These are phyloP conservation scores for Rhodophaea formosa DNA, from an alignment of 2,888 invertebrate genomes.

Conservation along the genomic window DNA sequence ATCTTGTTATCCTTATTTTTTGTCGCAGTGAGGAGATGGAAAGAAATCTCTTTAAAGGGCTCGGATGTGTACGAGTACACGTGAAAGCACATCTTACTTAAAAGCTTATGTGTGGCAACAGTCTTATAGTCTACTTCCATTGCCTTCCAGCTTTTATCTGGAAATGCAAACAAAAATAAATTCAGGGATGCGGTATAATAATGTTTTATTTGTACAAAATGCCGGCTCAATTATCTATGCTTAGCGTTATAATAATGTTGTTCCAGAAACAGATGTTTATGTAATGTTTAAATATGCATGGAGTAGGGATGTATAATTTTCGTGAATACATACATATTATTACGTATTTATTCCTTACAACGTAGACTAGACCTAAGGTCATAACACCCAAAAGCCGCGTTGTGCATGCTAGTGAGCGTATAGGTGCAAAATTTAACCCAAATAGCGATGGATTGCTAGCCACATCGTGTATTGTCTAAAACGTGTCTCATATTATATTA, in stretches of 20 bases:
- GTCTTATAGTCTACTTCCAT: background rate
- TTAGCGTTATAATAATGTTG: background rate
- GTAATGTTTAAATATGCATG: too few species aligned
- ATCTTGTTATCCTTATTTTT: conserved; percentile 31
- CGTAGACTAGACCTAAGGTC: too few species aligned
- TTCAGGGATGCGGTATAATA: background rate
- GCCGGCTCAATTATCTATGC: background rate
- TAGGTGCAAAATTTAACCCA: too few species aligned
- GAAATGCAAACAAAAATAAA: background rate
- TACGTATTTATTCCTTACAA: too few species aligned
- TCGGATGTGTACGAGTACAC: conserved; percentile 3
- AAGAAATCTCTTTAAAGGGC: conserved; percentile 5
- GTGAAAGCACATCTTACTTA: conserved; percentile 11
- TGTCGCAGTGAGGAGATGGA: background rate
- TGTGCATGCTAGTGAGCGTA: too few species aligned
- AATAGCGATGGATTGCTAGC: too few species aligned
- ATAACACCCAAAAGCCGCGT: too few species aligned
- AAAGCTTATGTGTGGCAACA: conserved; percentile 6
- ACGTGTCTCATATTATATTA: too few species aligned
- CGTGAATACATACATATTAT: too few species aligned
- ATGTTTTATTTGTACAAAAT: background rate
- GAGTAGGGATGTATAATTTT: too few species aligned
- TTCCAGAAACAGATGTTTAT: too few species aligned
- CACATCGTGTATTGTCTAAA: too few species aligned
- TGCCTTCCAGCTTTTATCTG: background rate